Conservation (phyloP, 2,113 vertebrate genomes). For the Oreotrochilus melanogaster region DNA sequence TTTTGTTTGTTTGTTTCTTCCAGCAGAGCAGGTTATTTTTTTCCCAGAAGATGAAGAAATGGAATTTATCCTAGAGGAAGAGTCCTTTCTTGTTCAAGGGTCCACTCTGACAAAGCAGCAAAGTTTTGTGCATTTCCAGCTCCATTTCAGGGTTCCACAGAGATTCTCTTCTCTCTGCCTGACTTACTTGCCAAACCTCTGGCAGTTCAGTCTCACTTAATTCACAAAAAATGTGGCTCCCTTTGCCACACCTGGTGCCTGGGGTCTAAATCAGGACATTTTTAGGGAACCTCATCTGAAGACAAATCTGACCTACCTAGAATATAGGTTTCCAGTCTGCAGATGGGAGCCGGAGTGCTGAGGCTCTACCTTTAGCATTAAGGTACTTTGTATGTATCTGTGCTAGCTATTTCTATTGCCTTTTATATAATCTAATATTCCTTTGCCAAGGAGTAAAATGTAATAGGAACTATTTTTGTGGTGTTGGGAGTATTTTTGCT, state of each 20-base stretch:
- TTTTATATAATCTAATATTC: conserved; percentile 48
- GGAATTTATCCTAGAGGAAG: not conserved
- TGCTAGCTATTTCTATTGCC: conserved; percentile 15
- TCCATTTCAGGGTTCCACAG: not conserved
- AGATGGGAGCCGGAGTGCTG: not conserved
- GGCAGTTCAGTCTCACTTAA: not conserved
- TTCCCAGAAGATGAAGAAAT: not conserved
- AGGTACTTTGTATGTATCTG: not conserved
- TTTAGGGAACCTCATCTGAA: not conserved
- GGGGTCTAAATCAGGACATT: not conserved
- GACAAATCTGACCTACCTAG: conserved; percentile 30
- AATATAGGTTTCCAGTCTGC: not conserved
- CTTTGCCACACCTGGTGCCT: not conserved
- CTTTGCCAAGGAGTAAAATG: conserved; percentile 45
- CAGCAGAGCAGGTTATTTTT: not conserved
- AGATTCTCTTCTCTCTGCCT: not conserved
- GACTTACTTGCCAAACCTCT: not conserved
- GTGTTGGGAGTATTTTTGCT: conserved; percentile 49
- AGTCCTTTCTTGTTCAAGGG: not conserved
- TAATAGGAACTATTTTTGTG: conserved; percentile 57
- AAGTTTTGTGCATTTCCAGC: not conserved
- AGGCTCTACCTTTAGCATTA: not conserved
- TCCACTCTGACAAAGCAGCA: not conserved
- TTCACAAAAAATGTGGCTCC: not conserved
- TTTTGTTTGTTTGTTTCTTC: not conserved